phyloP scores from a whole-genome alignment of 1,140 invertebrate genomes.

The Galendromus occidentalis region DNA sequence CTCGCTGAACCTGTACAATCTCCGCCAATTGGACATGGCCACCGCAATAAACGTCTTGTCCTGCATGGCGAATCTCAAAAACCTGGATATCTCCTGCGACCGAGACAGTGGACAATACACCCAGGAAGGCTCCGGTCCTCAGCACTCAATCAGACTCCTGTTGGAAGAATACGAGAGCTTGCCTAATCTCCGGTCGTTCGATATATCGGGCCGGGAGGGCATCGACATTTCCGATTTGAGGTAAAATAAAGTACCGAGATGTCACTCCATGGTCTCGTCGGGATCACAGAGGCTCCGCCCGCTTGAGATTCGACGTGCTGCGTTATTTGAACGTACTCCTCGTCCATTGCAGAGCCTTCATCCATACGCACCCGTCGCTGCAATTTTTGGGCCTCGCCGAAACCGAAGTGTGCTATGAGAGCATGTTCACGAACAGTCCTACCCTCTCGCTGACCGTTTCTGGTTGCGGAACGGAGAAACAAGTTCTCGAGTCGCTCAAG shows the following conservation, averaged over 20 bases:
- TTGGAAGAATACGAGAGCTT: conserved; percentile 33
- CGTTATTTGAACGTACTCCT: conserved; percentile 9
- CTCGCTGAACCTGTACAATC: conserved; percentile 42
- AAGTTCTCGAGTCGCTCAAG: conserved; percentile 41
- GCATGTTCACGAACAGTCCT: conserved; percentile 30
- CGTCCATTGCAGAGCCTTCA: conserved; percentile 19
- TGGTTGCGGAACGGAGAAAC: conserved; percentile 39
- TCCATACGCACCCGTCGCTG: conserved; percentile 26
- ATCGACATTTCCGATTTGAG: conserved; percentile 33
- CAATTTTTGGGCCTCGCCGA: conserved; percentile 42
- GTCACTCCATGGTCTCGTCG: background rate
- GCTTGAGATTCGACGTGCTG: conserved; percentile 17
- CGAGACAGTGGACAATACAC: conserved; percentile 25
- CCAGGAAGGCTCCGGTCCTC: background rate
- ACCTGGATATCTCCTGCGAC: conserved; percentile 45
- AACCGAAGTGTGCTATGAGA: conserved; percentile 38
- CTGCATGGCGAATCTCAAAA: conserved; percentile 37
- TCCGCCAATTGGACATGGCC: conserved; percentile 32
- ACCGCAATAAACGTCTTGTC: conserved; percentile 35
- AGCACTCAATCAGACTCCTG: conserved; percentile 31
- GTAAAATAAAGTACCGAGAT: conserved; percentile 17
- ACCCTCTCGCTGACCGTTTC: conserved; percentile 29
- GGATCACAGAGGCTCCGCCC: background rate
- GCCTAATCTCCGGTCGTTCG: conserved; percentile 41
- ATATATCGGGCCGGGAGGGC: conserved; percentile 45